These are phyloP conservation scores for Peribatodes rhomboidaria DNA, from an alignment of 2,888 invertebrate genomes.

Conservation along the genomic window DNA sequence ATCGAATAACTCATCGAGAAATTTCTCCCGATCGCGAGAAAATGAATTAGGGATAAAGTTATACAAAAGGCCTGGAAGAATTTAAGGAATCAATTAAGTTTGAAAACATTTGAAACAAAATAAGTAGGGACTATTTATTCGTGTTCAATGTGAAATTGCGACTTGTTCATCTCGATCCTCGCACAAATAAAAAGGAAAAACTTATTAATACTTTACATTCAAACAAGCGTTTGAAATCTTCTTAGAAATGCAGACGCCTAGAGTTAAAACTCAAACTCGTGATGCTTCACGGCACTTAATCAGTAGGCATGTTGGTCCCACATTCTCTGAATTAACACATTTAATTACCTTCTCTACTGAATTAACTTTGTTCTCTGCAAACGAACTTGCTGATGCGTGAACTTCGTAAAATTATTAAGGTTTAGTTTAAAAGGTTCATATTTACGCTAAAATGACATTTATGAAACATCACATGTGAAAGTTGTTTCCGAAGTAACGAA, in stretches of 20 bases:
- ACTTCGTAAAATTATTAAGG: constrained; percentile 6
- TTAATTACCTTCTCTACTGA: constrained; percentile 21
- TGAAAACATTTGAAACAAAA: neutral
- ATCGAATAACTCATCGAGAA: neutral
- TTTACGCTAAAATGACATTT: neutral
- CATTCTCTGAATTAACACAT: constrained; percentile 17
- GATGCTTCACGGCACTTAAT: constrained; percentile 8
- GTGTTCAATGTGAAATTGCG: too few relatives aligned
- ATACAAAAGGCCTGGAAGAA: neutral
- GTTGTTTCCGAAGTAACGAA: neutral
- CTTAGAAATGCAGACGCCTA: constrained; percentile 8
- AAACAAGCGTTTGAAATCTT: neutral
- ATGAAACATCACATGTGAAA: neutral
- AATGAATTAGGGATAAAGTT: neutral
- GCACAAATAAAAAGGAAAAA: too few relatives aligned
- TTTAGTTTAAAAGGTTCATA: too few relatives aligned
- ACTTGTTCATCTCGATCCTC: too few relatives aligned
- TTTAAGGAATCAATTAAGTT: neutral
- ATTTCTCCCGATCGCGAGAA: neutral
- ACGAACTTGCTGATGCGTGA: constrained; percentile 14
- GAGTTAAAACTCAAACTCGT: constrained; percentile 10
- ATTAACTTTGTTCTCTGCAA: constrained; percentile 22
- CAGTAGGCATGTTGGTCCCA: constrained; percentile 4
- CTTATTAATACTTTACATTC: too few relatives aligned
- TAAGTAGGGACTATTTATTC: neutral